Percentiles rank a stretch among this genome's conserved stretches.
phyloP scores from a whole-genome alignment of 2,888 invertebrate genomes.

The Lepetodrilus schrolli region DNA sequence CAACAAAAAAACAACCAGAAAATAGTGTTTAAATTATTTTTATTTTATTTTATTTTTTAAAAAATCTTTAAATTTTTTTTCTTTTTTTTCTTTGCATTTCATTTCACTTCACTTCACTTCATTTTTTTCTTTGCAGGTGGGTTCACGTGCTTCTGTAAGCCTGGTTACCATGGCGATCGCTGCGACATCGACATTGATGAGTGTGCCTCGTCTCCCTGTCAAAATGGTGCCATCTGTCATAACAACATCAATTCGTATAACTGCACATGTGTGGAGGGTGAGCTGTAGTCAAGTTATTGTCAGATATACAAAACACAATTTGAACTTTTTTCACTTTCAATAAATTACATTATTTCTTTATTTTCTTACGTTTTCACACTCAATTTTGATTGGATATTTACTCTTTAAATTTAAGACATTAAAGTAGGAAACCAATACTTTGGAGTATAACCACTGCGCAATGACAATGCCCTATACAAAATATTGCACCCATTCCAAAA shows the following conservation, averaged over 20 bases:
- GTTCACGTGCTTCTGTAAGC: constrained; percentile 79
- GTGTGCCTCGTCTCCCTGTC: constrained; percentile 93
- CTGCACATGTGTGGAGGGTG: constrained; percentile 83
- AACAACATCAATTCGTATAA: constrained; percentile 78
- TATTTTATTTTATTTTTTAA: background rate
- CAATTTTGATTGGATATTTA: too few species aligned
- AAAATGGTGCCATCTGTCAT: constrained; percentile 88
- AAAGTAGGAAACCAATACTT: too few species aligned
- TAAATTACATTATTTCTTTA: too few species aligned
- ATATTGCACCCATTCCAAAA: too few species aligned
- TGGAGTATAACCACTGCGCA: too few species aligned
- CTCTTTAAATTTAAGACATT: background rate
- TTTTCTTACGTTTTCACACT: too few species aligned
- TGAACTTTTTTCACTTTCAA: too few species aligned
- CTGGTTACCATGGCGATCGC: constrained; percentile 57
- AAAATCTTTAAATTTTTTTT: background rate
- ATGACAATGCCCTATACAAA: too few species aligned
- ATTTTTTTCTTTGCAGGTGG: constrained; percentile 48
- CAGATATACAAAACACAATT: too few species aligned
- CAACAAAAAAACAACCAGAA: too few species aligned
- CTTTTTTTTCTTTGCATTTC: background rate
- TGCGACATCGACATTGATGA: constrained; percentile 93
- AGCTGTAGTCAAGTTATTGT: too few species aligned
- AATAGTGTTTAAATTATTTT: too few species aligned
- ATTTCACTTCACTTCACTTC: background rate